phyloP scores from a whole-genome alignment of 1,140 invertebrate species.

The Galendromus occidentalis region DNA sequence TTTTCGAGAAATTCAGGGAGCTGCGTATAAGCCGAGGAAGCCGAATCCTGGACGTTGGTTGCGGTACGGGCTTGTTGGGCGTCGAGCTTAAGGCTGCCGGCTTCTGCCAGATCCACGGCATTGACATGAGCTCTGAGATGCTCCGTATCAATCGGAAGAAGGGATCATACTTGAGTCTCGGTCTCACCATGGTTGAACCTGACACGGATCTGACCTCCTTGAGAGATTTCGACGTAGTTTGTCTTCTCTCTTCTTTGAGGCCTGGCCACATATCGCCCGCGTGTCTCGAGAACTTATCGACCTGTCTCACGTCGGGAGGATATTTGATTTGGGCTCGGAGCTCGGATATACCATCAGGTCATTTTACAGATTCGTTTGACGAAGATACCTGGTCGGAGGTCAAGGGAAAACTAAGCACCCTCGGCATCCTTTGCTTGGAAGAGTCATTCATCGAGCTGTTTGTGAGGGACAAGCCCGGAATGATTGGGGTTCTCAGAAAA shows the following conservation, averaged over 20 bases:
- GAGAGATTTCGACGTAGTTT: background rate
- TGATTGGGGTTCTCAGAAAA: background rate
- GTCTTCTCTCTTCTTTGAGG: background rate
- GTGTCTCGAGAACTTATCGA: background rate
- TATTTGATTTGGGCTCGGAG: background rate
- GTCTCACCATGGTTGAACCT: background rate
- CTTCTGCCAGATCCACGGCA: background rate
- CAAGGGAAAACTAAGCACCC: background rate
- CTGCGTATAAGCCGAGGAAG: background rate
- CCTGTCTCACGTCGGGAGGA: background rate
- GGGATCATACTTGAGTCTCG: background rate
- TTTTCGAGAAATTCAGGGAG: background rate
- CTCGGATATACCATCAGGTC: background rate
- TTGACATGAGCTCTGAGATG: conserved; percentile 2
- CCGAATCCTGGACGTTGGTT: background rate
- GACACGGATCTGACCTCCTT: background rate
- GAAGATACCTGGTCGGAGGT: background rate
- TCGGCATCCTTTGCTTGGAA: background rate
- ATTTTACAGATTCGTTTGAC: background rate
- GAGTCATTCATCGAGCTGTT: background rate
- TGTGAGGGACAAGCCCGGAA: background rate
- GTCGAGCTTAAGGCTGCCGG: background rate
- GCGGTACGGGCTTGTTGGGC: background rate
- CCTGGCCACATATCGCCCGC: background rate
- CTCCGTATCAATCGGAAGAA: background rate